phyloP scores from a whole-genome alignment of 2,113 vertebrate species.

The Glareola pratincola region DNA sequence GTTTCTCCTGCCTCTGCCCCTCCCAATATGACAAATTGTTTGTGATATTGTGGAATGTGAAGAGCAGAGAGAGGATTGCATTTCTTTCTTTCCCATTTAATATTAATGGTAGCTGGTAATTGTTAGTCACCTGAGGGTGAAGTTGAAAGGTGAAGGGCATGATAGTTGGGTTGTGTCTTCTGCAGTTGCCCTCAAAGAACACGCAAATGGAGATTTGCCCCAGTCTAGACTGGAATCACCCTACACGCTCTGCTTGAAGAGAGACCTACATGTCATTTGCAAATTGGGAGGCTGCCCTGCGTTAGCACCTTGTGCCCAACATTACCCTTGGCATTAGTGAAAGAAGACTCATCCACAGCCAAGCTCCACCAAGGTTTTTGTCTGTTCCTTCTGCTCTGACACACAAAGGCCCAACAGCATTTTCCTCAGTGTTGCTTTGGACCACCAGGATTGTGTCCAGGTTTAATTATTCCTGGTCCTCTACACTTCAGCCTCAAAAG shows the following conservation, averaged over 20 bases:
- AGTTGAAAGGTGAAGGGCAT: constrained; percentile 48
- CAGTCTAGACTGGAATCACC: neutral
- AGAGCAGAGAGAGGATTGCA: constrained; percentile 42
- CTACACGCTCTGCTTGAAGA: neutral
- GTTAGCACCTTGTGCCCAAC: neutral
- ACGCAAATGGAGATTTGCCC: neutral
- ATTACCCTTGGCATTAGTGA: neutral
- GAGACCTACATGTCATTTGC: neutral
- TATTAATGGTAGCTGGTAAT: constrained; percentile 64
- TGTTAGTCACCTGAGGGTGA: constrained; percentile 53
- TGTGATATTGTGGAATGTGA: constrained; percentile 57
- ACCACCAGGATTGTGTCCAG: neutral
- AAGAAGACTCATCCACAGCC: neutral
- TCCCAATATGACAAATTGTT: constrained; percentile 62
- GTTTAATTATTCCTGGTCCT: neutral
- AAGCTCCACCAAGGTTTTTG: neutral
- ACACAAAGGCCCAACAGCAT: neutral
- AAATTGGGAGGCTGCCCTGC: neutral
- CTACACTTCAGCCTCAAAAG: neutral
- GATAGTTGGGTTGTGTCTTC: neutral
- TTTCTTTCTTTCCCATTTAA: constrained; percentile 59
- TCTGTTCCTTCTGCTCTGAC: neutral
- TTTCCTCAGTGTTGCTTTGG: neutral
- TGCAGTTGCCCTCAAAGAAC: neutral
- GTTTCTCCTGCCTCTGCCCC: constrained; percentile 10